These are phyloP conservation scores for Prolemur simus DNA, from an alignment of 2,113 vertebrate genomes.

Conservation along the genomic window DNA sequence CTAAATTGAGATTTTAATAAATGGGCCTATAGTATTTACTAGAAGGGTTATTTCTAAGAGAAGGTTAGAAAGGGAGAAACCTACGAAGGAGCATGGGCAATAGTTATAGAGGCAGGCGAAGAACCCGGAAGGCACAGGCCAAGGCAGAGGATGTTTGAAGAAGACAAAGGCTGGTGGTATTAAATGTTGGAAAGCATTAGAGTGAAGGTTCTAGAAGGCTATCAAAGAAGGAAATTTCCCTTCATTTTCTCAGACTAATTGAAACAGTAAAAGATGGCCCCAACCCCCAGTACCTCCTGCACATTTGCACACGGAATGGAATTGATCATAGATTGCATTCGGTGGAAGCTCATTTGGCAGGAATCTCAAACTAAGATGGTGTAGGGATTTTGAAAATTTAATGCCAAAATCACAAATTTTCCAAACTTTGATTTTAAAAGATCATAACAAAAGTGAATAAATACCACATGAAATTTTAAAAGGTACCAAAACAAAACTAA, in stretches of 20 bases:
- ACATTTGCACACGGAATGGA: background rate
- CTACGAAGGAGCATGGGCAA: background rate
- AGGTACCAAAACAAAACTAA: conserved; percentile 75
- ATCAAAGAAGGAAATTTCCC: conserved; percentile 36
- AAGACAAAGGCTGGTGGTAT: background rate
- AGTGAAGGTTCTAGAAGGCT: background rate
- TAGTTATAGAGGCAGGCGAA: background rate
- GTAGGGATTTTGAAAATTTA: conserved; percentile 68
- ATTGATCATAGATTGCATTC: conserved; percentile 57
- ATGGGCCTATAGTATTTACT: background rate
- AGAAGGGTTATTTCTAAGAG: background rate
- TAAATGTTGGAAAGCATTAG: background rate
- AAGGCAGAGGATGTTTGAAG: background rate
- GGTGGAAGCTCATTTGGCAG: conserved; percentile 51
- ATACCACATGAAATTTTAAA: conserved; percentile 71
- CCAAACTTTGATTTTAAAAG: conserved; percentile 64
- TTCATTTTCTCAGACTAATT: background rate
- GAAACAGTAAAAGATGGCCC: background rate
- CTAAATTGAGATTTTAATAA: background rate
- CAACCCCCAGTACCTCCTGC: background rate
- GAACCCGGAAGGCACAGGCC: background rate
- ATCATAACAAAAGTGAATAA: conserved; percentile 69
- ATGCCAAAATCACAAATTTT: conserved; percentile 57
- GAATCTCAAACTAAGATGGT: conserved; percentile 65
- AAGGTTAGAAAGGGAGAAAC: background rate